Evolutionary conservation across 2,797 vertebrate species (phyloP).

Genomic region (Sebastes itinus): DNA sequence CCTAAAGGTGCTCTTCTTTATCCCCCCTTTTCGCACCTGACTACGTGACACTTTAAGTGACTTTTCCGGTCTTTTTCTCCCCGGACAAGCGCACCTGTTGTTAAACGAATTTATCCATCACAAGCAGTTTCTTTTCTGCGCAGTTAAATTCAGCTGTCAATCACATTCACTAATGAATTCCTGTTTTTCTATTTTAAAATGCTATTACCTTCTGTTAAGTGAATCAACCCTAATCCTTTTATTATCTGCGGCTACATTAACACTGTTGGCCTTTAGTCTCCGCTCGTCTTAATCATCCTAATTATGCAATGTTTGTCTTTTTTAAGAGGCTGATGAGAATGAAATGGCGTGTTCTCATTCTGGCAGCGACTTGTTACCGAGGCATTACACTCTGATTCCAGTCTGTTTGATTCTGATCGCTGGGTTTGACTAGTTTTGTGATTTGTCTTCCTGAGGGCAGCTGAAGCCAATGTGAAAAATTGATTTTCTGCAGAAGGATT

Average conservation of each 20-base stretch:
- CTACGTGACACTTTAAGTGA: neutral
- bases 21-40: neutral
- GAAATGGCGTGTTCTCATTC: conserved; percentile 24
- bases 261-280: conserved; percentile 64
- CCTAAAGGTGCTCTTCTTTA: conserved; percentile 17
- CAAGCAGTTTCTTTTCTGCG: neutral
- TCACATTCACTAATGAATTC: conserved; percentile 51
- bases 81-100: neutral
- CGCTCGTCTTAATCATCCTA: conserved; percentile 63
- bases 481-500: conserved; percentile 71
- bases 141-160: conserved; percentile 36
- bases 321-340: conserved; percentile 45
- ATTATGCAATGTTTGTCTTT: conserved; percentile 64
- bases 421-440: conserved; percentile 58
- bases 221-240: conserved; percentile 64
- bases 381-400: conserved; percentile 29
- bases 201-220: conserved; percentile 47
- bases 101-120: neutral
- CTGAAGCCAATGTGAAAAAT: conserved; percentile 62
- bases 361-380: conserved; percentile 32
- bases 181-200: conserved; percentile 50
- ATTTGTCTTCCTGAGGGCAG: conserved; percentile 55
- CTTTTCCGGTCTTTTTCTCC: neutral
- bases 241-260: conserved; percentile 57
- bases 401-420: conserved; percentile 57